These are phyloP conservation scores for Macrotrachela quadricornifera DNA, from an alignment of 1,140 invertebrate genomes.

Conservation along the genomic window DNA sequence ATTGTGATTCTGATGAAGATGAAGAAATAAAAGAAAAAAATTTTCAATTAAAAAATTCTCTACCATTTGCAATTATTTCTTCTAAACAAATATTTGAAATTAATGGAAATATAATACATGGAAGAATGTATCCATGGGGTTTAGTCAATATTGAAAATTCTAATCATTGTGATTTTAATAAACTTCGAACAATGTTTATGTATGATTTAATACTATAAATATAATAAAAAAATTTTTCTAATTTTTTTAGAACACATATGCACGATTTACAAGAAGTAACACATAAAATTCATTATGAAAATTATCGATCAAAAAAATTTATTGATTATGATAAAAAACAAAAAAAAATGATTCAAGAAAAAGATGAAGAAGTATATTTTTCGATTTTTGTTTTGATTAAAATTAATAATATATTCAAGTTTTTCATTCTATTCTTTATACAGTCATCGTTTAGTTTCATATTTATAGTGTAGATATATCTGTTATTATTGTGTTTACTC, in stretches of 20 bases:
- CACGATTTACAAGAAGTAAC: conserved; percentile 36
- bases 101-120: conserved; percentile 26
- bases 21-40: conserved; percentile 28
- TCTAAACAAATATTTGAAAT: conserved; percentile 15
- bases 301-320: conserved; percentile 23
- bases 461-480: no score
- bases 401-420: no score
- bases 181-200: conserved; percentile 24
- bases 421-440: no score
- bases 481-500: no score
- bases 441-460: no score
- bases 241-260: conserved; percentile 28
- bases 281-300: conserved; percentile 33
- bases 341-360: conserved; percentile 11
- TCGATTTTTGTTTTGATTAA: no score
- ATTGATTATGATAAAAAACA: not conserved
- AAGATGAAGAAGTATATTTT: conserved; percentile 59
- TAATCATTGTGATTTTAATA: conserved; percentile 25
- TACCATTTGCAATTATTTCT: conserved; percentile 87
- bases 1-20: conserved; percentile 23
- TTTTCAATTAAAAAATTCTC: conserved; percentile 16
- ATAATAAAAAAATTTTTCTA: not conserved
- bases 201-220: not conserved
- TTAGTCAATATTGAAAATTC: conserved; percentile 31
- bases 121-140: conserved; percentile 31